These are phyloP conservation scores for Rhyacophila evoluta DNA, from an alignment of 2,888 invertebrate genomes.

Conservation along the genomic window DNA sequence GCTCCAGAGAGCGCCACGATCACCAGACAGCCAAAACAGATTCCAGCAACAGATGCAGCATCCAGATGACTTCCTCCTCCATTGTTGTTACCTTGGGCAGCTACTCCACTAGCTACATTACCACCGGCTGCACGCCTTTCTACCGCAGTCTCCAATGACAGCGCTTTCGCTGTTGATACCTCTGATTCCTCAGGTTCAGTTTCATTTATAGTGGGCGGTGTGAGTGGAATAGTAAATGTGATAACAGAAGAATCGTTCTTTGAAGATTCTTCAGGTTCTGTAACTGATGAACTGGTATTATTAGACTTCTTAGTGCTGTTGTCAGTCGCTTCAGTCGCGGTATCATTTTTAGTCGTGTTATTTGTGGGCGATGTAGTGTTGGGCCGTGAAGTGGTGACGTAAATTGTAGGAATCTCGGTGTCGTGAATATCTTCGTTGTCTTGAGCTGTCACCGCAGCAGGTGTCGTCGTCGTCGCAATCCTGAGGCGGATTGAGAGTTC, in stretches of 20 bases:
- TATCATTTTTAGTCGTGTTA: constrained; percentile 37
- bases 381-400: not conserved
- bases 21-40: constrained; percentile 76
- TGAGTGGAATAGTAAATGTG: not conserved
- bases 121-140: constrained; percentile 42
- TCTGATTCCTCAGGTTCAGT: constrained; percentile 25
- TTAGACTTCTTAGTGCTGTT: not conserved
- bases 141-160: constrained; percentile 49
- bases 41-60: constrained; percentile 76
- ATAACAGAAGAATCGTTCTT: constrained; percentile 19
- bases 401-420: not conserved
- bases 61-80: constrained; percentile 63
- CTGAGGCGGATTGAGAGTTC: constrained; percentile 40
- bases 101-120: constrained; percentile 29
- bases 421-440: constrained; percentile 1
- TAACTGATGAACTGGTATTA: not conserved
- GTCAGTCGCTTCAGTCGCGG: not conserved
- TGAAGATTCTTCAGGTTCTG: not conserved
- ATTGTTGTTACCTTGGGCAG: not conserved
- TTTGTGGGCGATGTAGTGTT: constrained; percentile 21
- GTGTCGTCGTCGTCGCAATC: constrained; percentile 15
- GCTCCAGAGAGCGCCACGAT: constrained; percentile 75
- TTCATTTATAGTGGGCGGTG: not conserved
- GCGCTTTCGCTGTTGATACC: constrained; percentile 49
- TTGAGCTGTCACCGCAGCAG: not conserved